A percentile compares a stretch with the other conserved stretches of the same genome.
These are phyloP conservation scores for Pachypeltis micranthus DNA, from an alignment of 1,140 invertebrate genomes.

Conservation along the genomic window DNA sequence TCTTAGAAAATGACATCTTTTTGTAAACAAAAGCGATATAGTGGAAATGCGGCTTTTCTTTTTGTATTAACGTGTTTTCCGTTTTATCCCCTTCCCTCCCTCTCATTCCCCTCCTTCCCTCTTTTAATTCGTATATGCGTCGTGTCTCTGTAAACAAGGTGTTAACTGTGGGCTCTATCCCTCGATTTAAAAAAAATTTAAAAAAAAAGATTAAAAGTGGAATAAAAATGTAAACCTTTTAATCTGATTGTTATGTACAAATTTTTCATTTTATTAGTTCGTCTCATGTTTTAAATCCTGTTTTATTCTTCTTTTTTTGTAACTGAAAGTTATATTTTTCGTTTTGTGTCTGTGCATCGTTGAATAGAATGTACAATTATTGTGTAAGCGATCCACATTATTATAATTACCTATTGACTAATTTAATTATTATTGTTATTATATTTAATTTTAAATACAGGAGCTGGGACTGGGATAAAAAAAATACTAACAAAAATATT, in stretches of 20 bases:
- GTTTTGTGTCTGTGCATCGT: slow-evolving; percentile 11
- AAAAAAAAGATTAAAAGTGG: too few relatives aligned
- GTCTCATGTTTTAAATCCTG: too few relatives aligned
- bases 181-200: too few relatives aligned
- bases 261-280: slow-evolving; percentile 13
- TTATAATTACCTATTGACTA: slow-evolving; percentile 14
- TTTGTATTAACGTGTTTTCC: too few relatives aligned
- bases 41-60: too few relatives aligned
- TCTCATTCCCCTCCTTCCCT: too few relatives aligned
- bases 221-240: background rate
- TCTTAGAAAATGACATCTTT: too few relatives aligned
- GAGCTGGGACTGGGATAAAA: slow-evolving; percentile 21
- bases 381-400: slow-evolving; percentile 17
- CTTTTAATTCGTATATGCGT: too few relatives aligned
- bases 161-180: too few relatives aligned
- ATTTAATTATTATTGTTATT: slow-evolving; percentile 22
- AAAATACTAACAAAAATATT: slow-evolving; percentile 17
- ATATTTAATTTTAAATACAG: slow-evolving; percentile 19
- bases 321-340: slow-evolving; percentile 2
- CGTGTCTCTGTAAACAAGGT: too few relatives aligned
- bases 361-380: slow-evolving; percentile 21
- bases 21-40: too few relatives aligned
- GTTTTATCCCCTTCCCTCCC: too few relatives aligned
- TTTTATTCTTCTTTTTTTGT: background rate
- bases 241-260: slow-evolving; percentile 12